Percentiles rank a stretch among this genome's conserved stretches.
Conservation (phyloP, 1,140 invertebrate species). For the Oreohelix idahoensis region DNA sequence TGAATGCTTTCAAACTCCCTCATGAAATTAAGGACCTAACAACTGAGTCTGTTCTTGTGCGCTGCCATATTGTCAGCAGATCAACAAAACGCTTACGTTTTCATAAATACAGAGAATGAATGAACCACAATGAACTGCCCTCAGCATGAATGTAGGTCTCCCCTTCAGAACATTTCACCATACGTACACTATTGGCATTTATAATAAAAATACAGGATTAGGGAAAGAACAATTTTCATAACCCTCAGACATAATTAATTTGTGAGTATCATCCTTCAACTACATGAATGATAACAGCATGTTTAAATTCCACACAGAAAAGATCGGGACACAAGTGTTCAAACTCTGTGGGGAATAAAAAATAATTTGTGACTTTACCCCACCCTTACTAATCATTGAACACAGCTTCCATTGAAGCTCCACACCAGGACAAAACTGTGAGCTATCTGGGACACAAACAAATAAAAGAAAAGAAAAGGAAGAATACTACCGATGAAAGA, state of each 20-base stretch:
- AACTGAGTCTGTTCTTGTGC: not conserved
- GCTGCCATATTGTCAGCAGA: conserved; percentile 13
- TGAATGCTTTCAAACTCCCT: too few species aligned
- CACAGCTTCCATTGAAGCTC: too few species aligned
- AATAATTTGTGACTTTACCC: too few species aligned
- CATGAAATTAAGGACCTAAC: too few species aligned
- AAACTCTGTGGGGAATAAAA: too few species aligned
- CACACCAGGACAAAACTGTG: too few species aligned
- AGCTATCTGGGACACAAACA: not conserved
- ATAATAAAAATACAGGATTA: not conserved
- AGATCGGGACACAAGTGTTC: too few species aligned
- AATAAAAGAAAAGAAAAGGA: not conserved
- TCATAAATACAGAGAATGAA: not conserved
- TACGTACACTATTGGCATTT: not conserved
- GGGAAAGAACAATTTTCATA: not conserved
- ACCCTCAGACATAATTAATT: not conserved
- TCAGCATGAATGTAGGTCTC: not conserved
- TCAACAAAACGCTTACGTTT: not conserved
- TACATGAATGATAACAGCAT: not conserved
- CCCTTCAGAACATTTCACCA: not conserved
- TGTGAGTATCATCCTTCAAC: not conserved
- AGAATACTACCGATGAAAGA: not conserved
- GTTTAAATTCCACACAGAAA: too few species aligned
- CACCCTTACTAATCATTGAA: too few species aligned
- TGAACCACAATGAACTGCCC: not conserved